phyloP scores from a whole-genome alignment of 2,888 invertebrate genomes.

The Andrena bucephala region DNA sequence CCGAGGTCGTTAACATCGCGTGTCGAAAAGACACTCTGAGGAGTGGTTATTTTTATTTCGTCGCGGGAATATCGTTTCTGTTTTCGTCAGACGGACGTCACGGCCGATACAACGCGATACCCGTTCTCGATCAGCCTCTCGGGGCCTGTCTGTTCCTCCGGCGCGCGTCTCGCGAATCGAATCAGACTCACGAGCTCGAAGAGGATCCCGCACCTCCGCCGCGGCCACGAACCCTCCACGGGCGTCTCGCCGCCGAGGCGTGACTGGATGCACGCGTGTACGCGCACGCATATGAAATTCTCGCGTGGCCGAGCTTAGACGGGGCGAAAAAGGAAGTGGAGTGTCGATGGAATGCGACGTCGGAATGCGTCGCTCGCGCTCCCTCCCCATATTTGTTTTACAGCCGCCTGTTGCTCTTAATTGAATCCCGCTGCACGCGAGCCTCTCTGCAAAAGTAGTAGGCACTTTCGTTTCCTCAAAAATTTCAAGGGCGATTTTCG shows the following conservation, averaged over 20 bases:
- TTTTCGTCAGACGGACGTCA: neutral
- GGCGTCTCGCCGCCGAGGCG: slow-evolving; percentile 28
- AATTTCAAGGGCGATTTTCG: neutral
- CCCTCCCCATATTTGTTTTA: slow-evolving; percentile 12
- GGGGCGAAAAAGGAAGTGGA: slow-evolving; percentile 43
- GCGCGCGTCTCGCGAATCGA: slow-evolving; percentile 55
- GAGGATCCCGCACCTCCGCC: slow-evolving; percentile 34
- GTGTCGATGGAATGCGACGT: slow-evolving; percentile 45
- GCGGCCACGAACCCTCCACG: slow-evolving; percentile 19
- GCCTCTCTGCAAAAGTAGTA: neutral
- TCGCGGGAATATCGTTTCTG: slow-evolving; percentile 13
- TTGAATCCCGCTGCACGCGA: slow-evolving; percentile 20
- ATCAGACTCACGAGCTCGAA: slow-evolving; percentile 48
- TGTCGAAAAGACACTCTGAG: slow-evolving; percentile 5
- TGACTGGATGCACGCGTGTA: slow-evolving; percentile 36
- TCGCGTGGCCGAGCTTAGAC: slow-evolving; percentile 31
- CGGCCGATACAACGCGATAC: neutral
- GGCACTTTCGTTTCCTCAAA: neutral
- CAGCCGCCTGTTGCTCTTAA: slow-evolving; percentile 20
- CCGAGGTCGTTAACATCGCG: slow-evolving; percentile 38
- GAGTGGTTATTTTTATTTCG: slow-evolving; percentile 36
- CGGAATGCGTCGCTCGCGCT: slow-evolving; percentile 14
- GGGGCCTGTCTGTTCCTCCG: slow-evolving; percentile 23
- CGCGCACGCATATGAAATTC: slow-evolving; percentile 54
- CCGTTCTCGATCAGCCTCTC: slow-evolving; percentile 16